Evolutionary conservation across 2,888 invertebrate genomes (phyloP), one percentile per base, ranked within the genome.

Genomic region (Cetonia aurata): DNA sequence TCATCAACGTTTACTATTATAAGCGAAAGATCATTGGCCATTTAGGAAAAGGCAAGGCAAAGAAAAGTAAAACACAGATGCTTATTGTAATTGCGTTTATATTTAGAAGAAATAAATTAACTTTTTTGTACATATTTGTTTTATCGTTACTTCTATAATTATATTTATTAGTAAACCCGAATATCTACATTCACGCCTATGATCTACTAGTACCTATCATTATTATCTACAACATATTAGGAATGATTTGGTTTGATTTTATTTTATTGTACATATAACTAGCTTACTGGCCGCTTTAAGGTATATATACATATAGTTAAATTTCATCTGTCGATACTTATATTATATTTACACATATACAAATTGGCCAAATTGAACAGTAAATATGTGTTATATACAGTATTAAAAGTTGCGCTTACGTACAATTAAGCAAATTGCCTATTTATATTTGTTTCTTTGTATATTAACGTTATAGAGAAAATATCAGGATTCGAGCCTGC

Each of bases 81-180:
- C 48, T 62, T 42, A 55, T 69, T 65, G 46, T 25, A 68, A 65
- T 13, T 41, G 50, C 71, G 31, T 71, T 66, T 68, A 68, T 72
- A 72, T 71, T 74, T 72, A 72, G 66, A 72, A 71, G 74, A 74
- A 74, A 74, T 74, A 74, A 74, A 74, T 72, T 71, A 74, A 72
- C 53, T 71, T 71, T 65, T 74, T 72, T 73, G 72, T 72, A 74
- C 67, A 70, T 62, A 68, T 57, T 37, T 19, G 19, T 57, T 57
- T 15, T 17, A 55, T 73, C 50, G 59, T 65, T 71, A 41, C 4
- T 57, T 19, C 12, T 33, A 33, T 56, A 33, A 33, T 37, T 72
- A 56, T n/a, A n/a, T n/a, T 59, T 46, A 72, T 42, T 42, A 71
- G n/a, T 53, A 52, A 69, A 69, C 71, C 71, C 68, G 71, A 62